Conservation (phyloP, 1,140 invertebrate species). For the Drosophila aff. region DNA sequence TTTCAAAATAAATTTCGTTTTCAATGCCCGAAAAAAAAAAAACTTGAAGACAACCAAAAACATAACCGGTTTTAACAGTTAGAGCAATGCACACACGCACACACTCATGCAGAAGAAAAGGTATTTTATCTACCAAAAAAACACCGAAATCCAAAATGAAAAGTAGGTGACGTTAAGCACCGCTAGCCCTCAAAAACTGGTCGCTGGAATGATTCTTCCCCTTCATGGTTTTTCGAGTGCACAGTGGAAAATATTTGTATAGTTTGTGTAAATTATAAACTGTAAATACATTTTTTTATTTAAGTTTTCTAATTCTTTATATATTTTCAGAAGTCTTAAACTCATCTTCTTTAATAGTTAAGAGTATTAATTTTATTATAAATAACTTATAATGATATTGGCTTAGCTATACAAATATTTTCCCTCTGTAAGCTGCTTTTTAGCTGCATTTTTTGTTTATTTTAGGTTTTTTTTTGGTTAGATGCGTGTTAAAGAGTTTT, state of each 20-base stretch:
- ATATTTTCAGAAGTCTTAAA: neutral
- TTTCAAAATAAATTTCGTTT: slow-evolving; percentile 78
- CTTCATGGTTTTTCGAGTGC: slow-evolving; percentile 36
- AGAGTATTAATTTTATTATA: neutral
- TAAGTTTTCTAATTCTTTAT: neutral
- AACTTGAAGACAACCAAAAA: slow-evolving; percentile 18
- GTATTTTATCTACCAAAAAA: slow-evolving; percentile 63
- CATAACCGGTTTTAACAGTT: slow-evolving; percentile 72
- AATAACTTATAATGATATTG: neutral
- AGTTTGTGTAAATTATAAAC: too few relatives aligned
- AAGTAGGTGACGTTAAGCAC: slow-evolving; percentile 81
- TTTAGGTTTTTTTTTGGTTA: slow-evolving; percentile 12
- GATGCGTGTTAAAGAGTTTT: slow-evolving; percentile 53
- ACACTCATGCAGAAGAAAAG: slow-evolving; percentile 25
- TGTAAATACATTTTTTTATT: neutral
- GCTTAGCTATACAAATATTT: neutral
- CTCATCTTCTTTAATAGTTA: neutral
- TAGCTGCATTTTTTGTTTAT: slow-evolving; percentile 4
- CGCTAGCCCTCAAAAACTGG: slow-evolving; percentile 75
- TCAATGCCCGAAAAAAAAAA: slow-evolving; percentile 70
- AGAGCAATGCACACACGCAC: slow-evolving; percentile 30
- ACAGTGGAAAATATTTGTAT: slow-evolving; percentile 1
- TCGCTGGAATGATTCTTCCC: slow-evolving; percentile 58
- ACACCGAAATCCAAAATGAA: slow-evolving; percentile 51
- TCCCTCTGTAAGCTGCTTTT: neutral